These are phyloP conservation scores for Parapristionchus giblindavisi DNA, from an alignment of 2,888 invertebrate species.

Conservation along the genomic window DNA sequence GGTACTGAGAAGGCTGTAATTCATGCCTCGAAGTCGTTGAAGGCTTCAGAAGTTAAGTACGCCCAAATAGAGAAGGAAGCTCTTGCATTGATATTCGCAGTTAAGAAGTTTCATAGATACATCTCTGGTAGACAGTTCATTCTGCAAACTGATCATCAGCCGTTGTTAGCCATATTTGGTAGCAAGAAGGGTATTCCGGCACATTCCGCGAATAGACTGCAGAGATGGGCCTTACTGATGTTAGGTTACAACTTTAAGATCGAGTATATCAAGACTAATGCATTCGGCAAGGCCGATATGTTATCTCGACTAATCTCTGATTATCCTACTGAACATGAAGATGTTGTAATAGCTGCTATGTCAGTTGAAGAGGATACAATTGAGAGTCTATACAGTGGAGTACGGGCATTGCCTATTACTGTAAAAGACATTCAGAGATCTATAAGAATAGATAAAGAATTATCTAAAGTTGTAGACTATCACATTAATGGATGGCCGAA, in stretches of 20 bases:
- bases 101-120: constrained; percentile 70
- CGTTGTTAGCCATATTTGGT: constrained; percentile 66
- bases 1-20: constrained; percentile 51
- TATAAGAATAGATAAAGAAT: background rate
- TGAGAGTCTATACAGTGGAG: background rate
- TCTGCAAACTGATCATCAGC: constrained; percentile 58
- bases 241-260: constrained; percentile 69
- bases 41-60: constrained; percentile 48
- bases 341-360: constrained; percentile 39
- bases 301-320: constrained; percentile 59
- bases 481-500: background rate
- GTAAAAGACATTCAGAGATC: background rate
- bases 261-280: constrained; percentile 57
- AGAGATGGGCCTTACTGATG: constrained; percentile 57
- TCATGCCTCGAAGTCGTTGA: constrained; percentile 47
- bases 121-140: constrained; percentile 71
- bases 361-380: constrained; percentile 26
- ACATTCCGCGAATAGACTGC: constrained; percentile 61
- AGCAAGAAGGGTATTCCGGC: constrained; percentile 55
- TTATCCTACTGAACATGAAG: background rate
- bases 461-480: background rate
- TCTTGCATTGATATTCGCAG: constrained; percentile 69
- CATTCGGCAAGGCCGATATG: constrained; percentile 67
- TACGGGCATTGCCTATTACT: background rate
- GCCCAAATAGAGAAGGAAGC: constrained; percentile 67